Base-by-base conservation (phyloP, 2,797 vertebrate genomes). In the Lates japonicus region DNA sequence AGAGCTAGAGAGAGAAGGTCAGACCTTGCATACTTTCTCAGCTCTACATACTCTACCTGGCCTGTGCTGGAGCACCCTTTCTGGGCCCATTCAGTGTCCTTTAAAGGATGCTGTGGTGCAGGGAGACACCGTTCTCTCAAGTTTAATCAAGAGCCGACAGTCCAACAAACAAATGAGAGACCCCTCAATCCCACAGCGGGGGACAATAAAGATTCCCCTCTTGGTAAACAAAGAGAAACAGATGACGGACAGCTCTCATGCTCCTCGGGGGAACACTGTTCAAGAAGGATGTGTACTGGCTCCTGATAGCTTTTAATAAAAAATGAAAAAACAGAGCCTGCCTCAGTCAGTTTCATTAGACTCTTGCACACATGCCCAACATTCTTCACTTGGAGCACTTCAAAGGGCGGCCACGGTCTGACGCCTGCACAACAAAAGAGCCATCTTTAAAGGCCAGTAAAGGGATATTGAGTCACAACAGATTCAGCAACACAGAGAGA, bases 301-400 rank as follows among this genome's bases (percentile, higher is more conserved):
- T 81, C 57, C 62, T 60, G 69, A 75, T 61, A 22, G 76, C 68
- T 76, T 84, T 80, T 75, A 82, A 88, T 83, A 75, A 87, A 71
- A 89, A 75, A 70, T 71, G 46, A 59, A 46, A 82, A 83, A 85
- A 81, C 54, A 0, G 61, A 42, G 77, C 63, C 74, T 42, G 80
- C 59, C 67, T 90, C 55, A 82, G 77, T 89, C 67, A 37, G 71
- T 90, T 87, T 85, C 73, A 89, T 90, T 91, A 87, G 78, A 85
- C 67, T 63, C 70, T 39, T 55, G 49, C 78, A 83, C 88, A 93
- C 81, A 80, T 82, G 84, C 52, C 71, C 59, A 44, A 69, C 70
- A 92, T 78, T 80, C 79, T 78, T 74, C 72, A 70, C 52, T 73
- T 54, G 9, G 52, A 85, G 61, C 37, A 80, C 77, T 90, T 92